phyloP scores from a whole-genome alignment of 2,113 vertebrate genomes.

The Dipodomys ordii region DNA sequence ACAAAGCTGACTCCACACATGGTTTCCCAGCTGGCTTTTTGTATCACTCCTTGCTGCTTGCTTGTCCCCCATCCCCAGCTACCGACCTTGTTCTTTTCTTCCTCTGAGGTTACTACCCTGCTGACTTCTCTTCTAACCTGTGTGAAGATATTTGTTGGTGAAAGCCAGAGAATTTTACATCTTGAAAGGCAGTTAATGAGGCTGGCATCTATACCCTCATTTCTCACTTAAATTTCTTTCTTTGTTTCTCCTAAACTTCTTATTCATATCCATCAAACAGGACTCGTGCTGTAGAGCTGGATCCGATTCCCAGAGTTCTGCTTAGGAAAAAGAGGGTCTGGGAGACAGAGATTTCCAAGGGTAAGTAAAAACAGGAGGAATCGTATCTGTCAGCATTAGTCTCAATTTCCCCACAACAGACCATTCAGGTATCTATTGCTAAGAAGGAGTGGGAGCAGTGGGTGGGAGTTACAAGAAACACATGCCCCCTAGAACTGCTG shows the following conservation, averaged over 20 bases:
- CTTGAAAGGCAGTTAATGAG: not conserved
- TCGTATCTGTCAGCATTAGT: not conserved
- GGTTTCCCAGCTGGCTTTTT: not conserved
- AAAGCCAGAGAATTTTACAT: not conserved
- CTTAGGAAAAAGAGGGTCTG: not conserved
- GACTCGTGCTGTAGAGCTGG: not conserved
- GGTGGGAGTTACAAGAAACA: not conserved
- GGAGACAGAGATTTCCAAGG: not conserved
- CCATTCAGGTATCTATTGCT: not conserved
- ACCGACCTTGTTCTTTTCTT: not conserved
- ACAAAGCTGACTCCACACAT: not conserved
- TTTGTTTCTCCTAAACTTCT: too few species aligned
- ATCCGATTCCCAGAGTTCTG: not conserved
- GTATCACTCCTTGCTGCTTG: too few species aligned
- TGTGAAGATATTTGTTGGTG: not conserved
- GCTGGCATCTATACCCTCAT: not conserved
- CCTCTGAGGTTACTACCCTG: not conserved
- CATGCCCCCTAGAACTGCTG: not conserved
- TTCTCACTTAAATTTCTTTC: too few species aligned
- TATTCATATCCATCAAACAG: not conserved
- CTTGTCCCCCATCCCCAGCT: not conserved
- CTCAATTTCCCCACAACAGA: not conserved
- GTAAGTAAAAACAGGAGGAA: not conserved
- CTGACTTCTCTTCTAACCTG: not conserved
- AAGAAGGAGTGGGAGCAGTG: rapidly evolving